Conservation (phyloP, 2,113 vertebrate genomes). For the Gulo gulo region DNA sequence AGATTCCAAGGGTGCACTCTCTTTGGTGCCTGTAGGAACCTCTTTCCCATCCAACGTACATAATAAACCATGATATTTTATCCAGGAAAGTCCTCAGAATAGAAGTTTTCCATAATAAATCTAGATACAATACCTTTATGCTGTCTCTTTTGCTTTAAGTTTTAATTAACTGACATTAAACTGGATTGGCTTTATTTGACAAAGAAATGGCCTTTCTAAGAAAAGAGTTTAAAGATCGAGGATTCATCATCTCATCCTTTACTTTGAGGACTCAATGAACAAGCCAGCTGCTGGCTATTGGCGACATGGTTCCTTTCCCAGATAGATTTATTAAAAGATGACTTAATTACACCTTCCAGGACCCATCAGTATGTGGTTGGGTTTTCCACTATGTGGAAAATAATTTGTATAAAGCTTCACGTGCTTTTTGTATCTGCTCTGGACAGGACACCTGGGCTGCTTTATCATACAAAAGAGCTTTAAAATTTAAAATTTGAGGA, state of each 20-base stretch:
- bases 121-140: not conserved
- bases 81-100: not conserved
- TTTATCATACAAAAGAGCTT: not conserved
- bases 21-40: not conserved
- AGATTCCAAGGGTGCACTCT: not conserved
- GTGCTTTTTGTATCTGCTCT: not conserved
- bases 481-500: not conserved
- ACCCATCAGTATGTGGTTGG: not conserved
- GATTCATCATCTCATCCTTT: not conserved
- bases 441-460: not conserved
- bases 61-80: not conserved
- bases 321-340: not conserved
- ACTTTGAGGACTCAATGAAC: not conserved
- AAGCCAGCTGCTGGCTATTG: not conserved
- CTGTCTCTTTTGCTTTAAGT: not conserved
- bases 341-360: not conserved
- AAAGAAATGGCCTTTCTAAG: not conserved
- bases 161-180: not conserved
- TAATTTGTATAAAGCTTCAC: not conserved
- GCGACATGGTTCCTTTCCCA: not conserved
- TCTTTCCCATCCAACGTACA: not conserved
- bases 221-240: not conserved
- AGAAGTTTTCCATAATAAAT: not conserved
- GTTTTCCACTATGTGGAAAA: not conserved
- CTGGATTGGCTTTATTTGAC: not conserved